Conservation (phyloP, 1,140 invertebrate species). For the Hyphantria cunea region DNA sequence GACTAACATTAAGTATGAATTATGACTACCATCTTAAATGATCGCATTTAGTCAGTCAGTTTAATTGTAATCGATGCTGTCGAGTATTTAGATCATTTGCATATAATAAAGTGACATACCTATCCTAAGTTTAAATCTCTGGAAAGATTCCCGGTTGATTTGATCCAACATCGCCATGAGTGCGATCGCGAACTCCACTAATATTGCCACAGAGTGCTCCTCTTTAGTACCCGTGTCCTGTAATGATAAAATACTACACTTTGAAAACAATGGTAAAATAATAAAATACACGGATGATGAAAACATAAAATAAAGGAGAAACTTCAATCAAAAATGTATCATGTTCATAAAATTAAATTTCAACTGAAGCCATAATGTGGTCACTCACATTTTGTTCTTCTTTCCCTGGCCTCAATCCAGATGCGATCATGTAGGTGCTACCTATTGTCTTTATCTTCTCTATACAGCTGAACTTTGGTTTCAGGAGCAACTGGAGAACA, state of each 20-base stretch:
- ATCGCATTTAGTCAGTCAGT: no score
- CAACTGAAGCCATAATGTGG: no score
- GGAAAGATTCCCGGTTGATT: slow-evolving; percentile 98
- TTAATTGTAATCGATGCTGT: no score
- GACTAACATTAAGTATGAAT: no score
- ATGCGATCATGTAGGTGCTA: slow-evolving; percentile 98
- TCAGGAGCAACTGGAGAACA: slow-evolving; percentile 89
- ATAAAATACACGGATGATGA: no score
- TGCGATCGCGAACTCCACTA: slow-evolving; percentile 97
- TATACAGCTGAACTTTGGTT: slow-evolving; percentile 96
- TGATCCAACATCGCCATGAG: slow-evolving; percentile 95
- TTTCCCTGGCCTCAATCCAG: slow-evolving; percentile 94
- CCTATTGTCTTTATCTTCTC: slow-evolving; percentile 99
- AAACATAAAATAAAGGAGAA: no score
- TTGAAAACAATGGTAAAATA: no score
- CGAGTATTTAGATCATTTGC: no score
- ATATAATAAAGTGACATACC: slow-evolving; percentile 82
- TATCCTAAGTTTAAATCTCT: slow-evolving; percentile 95
- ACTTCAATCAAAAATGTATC: no score
- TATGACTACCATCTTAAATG: no score
- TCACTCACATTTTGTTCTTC: slow-evolving; percentile 85
- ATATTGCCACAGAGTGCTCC: slow-evolving; percentile 92
- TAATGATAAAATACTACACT: no score
- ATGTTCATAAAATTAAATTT: no score
- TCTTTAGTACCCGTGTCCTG: slow-evolving; percentile 89